phyloP scores from a whole-genome alignment of 2,113 vertebrate species.

The Monopterus albus region DNA sequence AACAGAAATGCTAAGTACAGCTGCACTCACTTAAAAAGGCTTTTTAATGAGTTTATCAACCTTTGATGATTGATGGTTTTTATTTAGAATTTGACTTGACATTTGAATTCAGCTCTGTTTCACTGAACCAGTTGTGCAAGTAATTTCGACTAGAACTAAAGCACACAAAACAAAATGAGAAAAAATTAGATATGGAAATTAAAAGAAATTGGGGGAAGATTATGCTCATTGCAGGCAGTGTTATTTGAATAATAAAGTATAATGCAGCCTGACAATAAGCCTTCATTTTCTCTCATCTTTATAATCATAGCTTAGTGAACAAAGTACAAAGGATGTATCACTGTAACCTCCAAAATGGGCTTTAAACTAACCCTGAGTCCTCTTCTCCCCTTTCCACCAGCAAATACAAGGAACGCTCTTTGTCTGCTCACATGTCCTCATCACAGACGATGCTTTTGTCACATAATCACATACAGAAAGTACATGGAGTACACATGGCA shows the following conservation, averaged over 20 bases:
- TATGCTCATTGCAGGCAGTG: slow-evolving; percentile 58
- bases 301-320: slow-evolving; percentile 63
- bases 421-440: slow-evolving; percentile 59
- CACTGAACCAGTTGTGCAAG: slow-evolving; percentile 41
- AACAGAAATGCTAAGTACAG: background rate
- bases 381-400: slow-evolving; percentile 36
- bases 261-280: slow-evolving; percentile 57
- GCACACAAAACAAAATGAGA: slow-evolving; percentile 14
- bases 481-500: slow-evolving; percentile 44
- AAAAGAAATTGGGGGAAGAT: slow-evolving; percentile 59
- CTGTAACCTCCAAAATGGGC: slow-evolving; percentile 57
- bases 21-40: slow-evolving; percentile 47
- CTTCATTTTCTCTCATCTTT: slow-evolving; percentile 66
- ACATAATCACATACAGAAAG: slow-evolving; percentile 47
- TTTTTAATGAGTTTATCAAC: slow-evolving; percentile 45
- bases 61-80: slow-evolving; percentile 45
- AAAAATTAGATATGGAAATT: slow-evolving; percentile 45
- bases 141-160: slow-evolving; percentile 29
- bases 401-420: slow-evolving; percentile 42
- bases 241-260: slow-evolving; percentile 69
- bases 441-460: slow-evolving; percentile 50
- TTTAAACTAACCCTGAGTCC: slow-evolving; percentile 54
- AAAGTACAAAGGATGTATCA: slow-evolving; percentile 57
- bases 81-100: slow-evolving; percentile 44
- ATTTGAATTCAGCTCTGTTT: slow-evolving; percentile 36